A percentile compares a stretch with the other conserved stretches of the same genome.
Conservation (phyloP, 2,113 vertebrate species). For the Zosterops japonicus region DNA sequence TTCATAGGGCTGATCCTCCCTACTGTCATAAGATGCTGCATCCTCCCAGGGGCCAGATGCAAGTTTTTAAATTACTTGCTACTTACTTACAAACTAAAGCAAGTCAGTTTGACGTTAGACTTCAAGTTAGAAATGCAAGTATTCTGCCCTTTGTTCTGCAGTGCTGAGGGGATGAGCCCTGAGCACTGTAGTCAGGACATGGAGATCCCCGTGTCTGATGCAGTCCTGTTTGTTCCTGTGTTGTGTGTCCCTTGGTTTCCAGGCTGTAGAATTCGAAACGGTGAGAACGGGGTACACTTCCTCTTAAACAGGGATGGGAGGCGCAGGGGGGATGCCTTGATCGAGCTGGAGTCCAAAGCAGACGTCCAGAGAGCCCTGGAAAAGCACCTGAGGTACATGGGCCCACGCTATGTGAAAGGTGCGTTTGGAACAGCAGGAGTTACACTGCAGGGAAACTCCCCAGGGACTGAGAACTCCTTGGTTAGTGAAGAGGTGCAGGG, state of each 20-base stretch:
- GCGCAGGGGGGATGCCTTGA: conserved; percentile 85
- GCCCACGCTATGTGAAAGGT: conserved; percentile 93
- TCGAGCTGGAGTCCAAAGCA: conserved; percentile 87
- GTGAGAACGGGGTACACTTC: conserved; percentile 86
- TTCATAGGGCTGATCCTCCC: background rate
- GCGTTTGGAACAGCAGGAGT: background rate
- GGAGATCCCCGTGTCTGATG: fast-evolving
- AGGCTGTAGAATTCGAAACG: conserved; percentile 88
- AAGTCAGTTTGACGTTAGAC: background rate
- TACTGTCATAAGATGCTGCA: fast-evolving
- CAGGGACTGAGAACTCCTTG: background rate
- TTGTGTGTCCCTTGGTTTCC: conserved; percentile 15
- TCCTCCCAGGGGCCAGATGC: background rate
- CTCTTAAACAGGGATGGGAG: conserved; percentile 80
- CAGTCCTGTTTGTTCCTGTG: background rate
- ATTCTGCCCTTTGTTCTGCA: fast-evolving
- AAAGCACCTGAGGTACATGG: conserved; percentile 89
- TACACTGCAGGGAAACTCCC: fast-evolving
- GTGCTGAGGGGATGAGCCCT: background rate
- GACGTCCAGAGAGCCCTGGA: conserved; percentile 89
- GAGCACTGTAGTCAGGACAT: fast-evolving
- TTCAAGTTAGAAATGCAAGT: fast-evolving
- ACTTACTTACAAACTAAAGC: background rate
- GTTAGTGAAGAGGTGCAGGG: fast-evolving
- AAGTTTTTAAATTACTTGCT: background rate